Evolutionary conservation across 2,113 vertebrate genomes (phyloP).

Genomic region (Pycnonotus jocosus): DNA sequence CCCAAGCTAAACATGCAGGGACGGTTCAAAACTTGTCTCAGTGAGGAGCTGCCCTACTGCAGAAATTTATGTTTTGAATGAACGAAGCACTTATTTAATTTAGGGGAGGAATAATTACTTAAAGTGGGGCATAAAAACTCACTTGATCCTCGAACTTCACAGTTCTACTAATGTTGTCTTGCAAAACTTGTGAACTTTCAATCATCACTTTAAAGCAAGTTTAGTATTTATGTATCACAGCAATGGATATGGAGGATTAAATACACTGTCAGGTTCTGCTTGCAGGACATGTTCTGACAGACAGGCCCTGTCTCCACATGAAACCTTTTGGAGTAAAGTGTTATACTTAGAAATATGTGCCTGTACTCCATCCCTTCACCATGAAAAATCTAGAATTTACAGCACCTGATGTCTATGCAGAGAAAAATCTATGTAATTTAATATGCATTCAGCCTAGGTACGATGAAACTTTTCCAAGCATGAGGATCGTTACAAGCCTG

Average conservation of each 20-base stretch:
- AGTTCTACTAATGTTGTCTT: neutral
- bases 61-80: neutral
- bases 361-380: neutral
- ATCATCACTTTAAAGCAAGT: neutral
- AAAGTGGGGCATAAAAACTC: neutral
- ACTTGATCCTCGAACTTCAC: neutral
- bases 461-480: neutral
- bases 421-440: neutral
- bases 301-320: neutral
- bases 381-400: neutral
- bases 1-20: neutral
- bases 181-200: neutral
- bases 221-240: neutral
- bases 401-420: neutral
- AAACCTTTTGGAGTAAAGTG: neutral
- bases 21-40: conserved; percentile 2
- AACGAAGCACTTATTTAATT: neutral
- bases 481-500: neutral
- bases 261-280: neutral
- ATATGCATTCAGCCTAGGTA: neutral
- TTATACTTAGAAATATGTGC: neutral
- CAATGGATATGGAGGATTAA: neutral
- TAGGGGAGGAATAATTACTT: neutral
- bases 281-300: neutral
- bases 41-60: neutral